Evolutionary conservation across 1,140 invertebrate species (phyloP).

Genomic region (Drosophila malerkotliana): DNA sequence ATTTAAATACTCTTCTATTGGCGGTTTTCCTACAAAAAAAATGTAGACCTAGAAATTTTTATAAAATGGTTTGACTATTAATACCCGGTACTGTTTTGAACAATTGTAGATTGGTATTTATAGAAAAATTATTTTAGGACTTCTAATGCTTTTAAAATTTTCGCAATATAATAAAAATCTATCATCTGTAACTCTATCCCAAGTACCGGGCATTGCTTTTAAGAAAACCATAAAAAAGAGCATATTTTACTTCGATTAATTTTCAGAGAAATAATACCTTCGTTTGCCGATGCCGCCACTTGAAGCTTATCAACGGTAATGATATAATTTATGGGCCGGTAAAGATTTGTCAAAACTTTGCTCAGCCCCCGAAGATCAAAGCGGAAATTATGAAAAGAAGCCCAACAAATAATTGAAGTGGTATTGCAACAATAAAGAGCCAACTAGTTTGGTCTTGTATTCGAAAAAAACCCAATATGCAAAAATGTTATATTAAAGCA

Average conservation of each 20-base stretch:
- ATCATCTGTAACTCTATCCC: too few relatives aligned
- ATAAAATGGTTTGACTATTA: background rate
- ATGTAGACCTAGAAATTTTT: too few relatives aligned
- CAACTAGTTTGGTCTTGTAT: background rate
- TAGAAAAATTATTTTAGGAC: too few relatives aligned
- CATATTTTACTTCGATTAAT: background rate
- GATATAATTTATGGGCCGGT: conserved; percentile 28
- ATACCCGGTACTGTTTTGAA: background rate
- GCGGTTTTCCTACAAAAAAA: too few relatives aligned
- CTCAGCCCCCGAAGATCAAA: conserved; percentile 12
- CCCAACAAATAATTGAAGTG: conserved; percentile 7
- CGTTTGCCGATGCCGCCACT: conserved; percentile 2
- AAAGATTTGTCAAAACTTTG: conserved; percentile 13
- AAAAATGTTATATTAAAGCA: background rate
- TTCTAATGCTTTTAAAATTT: too few relatives aligned
- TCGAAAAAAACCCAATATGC: background rate
- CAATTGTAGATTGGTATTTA: too few relatives aligned
- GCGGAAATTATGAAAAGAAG: conserved; percentile 1
- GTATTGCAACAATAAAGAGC: conserved; percentile 11
- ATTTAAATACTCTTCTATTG: conserved; percentile 28
- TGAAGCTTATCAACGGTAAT: conserved; percentile 16
- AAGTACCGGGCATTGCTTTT: background rate
- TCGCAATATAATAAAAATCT: too few relatives aligned
- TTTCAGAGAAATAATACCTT: background rate
- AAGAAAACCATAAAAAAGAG: background rate